Evolutionary conservation across 2,113 vertebrate species (phyloP).

Genomic region (Mirza zaza): DNA sequence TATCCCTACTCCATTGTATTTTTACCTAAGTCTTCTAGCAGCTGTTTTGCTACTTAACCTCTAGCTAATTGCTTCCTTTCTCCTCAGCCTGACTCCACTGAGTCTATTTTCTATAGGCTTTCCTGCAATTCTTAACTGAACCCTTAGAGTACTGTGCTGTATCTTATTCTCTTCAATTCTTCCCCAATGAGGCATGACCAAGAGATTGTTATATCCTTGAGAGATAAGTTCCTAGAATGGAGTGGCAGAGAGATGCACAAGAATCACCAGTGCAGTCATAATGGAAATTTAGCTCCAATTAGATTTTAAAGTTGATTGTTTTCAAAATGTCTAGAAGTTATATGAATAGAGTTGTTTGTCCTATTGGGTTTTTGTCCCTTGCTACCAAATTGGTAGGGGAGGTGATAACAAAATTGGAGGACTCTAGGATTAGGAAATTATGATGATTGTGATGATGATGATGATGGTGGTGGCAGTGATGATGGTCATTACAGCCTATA

Average conservation of each 20-base stretch:
- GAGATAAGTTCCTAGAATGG: slow-evolving; percentile 47
- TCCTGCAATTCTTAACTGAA: slow-evolving; percentile 33
- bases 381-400: not conserved
- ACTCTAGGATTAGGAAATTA: not conserved
- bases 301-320: slow-evolving; percentile 56
- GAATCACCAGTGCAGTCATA: slow-evolving; percentile 43
- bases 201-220: slow-evolving; percentile 57
- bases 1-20: slow-evolving; percentile 23
- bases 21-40: slow-evolving; percentile 19
- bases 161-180: slow-evolving; percentile 40
- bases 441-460: not conserved
- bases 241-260: slow-evolving; percentile 53
- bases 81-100: not conserved
- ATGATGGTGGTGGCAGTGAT: not conserved
- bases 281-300: slow-evolving; percentile 61
- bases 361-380: slow-evolving; percentile 39
- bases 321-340: slow-evolving; percentile 44
- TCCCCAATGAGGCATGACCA: slow-evolving; percentile 46
- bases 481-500: not conserved
- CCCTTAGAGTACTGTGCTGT: slow-evolving; percentile 7
- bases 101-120: slow-evolving; percentile 33
- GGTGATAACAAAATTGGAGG: not conserved
- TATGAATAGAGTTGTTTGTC: slow-evolving; percentile 34
- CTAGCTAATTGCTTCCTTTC: slow-evolving; percentile 45
- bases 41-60: slow-evolving; percentile 27